Conservation (phyloP, 2,888 invertebrate genomes). For the Sceliomorpha sp. region DNA sequence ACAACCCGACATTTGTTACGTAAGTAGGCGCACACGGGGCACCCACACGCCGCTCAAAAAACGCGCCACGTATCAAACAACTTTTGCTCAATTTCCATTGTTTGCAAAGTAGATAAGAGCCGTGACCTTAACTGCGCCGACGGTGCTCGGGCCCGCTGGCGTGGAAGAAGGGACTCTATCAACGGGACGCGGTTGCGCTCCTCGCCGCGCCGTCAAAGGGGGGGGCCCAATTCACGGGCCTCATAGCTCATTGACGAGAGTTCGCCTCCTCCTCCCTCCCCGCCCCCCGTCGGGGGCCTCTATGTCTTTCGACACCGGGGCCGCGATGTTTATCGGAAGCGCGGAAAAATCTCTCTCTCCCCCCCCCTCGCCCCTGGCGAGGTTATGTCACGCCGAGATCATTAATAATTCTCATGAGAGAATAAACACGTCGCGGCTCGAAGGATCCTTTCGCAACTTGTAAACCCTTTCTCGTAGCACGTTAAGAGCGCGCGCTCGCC, state of each 20-base stretch:
- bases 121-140: constrained; percentile 43
- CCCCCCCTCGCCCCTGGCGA: constrained; percentile 9
- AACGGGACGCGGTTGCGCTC: constrained; percentile 32
- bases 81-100: constrained; percentile 55
- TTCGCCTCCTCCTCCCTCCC: constrained; percentile 17
- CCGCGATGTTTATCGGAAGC: constrained; percentile 39
- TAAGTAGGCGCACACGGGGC: constrained; percentile 34
- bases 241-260: constrained; percentile 1
- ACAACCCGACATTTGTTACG: constrained; percentile 52
- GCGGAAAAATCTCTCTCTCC: constrained; percentile 24
- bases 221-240: constrained; percentile 14
- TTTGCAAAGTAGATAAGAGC: constrained; percentile 54
- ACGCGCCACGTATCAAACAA: constrained; percentile 42
- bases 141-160: neutral
- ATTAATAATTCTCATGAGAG: constrained; percentile 57
- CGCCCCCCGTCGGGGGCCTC: neutral
- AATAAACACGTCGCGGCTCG: constrained; percentile 54
- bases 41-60: constrained; percentile 37
- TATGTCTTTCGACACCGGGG: constrained; percentile 10
- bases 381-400: constrained; percentile 50
- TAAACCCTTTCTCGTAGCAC: constrained; percentile 56
- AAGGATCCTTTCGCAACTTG: constrained; percentile 44
- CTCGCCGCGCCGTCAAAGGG: constrained; percentile 40
- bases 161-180: constrained; percentile 31
- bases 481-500: constrained; percentile 59